Evolutionary conservation across 92 coral and sea anemone genomes (phyloP), one percentile per base, ranked within the genome.

Genomic region (Montipora capitata): DNA sequence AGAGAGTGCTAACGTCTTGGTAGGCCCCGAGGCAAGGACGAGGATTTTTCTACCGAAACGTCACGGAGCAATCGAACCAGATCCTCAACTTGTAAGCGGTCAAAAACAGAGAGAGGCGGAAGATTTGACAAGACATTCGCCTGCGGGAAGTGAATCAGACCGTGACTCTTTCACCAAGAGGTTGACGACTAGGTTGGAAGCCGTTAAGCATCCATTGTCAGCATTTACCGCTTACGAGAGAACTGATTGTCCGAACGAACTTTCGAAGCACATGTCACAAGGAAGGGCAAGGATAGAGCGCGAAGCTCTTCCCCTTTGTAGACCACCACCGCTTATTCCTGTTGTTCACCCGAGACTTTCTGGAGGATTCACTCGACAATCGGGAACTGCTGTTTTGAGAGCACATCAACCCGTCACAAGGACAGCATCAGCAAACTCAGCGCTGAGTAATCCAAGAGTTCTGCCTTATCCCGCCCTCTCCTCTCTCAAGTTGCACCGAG

Each of bases 261-360:
- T 72, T 45, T 12, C 80, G 4, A 72, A 62, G 59, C 67, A 56
- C 42, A 7, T 72, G 40, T 52, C 68, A 10, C 20, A 52, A 15
- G 67, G 54, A 0, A 9, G 45, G n/a, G 63, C 67, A 11, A 68
- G 59, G 16, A 72, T 49, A 18, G 74, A 68, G 35, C 74, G 85
- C 51, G 62, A 83, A 16, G 48, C 42, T 9, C n/a, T 13, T 9
- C 87, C 87, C 3, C n/a, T 83, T 11, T 45, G 87, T 8, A n/a
- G 79, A 58, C 87, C 87, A 5, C 87, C 87, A 1, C 87, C 87
- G 11, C 61, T 83, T 12, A 83, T 83, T 45, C 87, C 87, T 72
- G 87, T 83, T 8, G 71, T 83, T 1, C 79, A 83, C 56, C 79
- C 87, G 3, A 58, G 71, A 72, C 16, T 61, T 12, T 18, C 72